phyloP scores from a whole-genome alignment of 2,113 vertebrate species.

The Aegithalos caudatus region DNA sequence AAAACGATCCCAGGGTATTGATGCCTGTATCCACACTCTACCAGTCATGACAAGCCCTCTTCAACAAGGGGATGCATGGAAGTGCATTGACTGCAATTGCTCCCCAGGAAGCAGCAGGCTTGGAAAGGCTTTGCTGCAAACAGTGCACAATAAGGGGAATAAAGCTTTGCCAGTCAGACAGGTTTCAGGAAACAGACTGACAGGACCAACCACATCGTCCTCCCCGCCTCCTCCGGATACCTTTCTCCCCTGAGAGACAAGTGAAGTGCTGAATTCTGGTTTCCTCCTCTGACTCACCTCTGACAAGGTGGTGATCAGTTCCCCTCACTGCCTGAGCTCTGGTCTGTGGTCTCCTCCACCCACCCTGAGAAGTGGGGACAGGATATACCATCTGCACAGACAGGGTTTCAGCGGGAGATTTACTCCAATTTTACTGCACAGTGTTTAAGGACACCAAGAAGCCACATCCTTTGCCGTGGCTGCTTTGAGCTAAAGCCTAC shows the following conservation, averaged over 20 bases:
- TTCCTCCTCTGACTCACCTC: constrained; percentile 20
- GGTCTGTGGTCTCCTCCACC: not conserved
- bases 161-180: not conserved
- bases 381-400: not conserved
- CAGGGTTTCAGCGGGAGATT: not conserved
- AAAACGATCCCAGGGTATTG: not conserved
- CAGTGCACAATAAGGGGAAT: not conserved
- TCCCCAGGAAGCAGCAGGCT: not conserved
- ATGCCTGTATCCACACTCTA: not conserved
- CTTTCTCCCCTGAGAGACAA: not conserved
- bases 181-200: not conserved
- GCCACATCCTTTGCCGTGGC: not conserved
- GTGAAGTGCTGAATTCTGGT: not conserved
- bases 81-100: not conserved
- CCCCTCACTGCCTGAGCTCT: not conserved
- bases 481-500: not conserved
- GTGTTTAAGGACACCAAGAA: not conserved
- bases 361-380: fast-evolving
- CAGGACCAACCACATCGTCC: not conserved
- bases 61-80: not conserved
- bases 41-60: not conserved
- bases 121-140: not conserved
- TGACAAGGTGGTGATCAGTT: fast-evolving
- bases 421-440: not conserved
- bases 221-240: not conserved